Base-by-base conservation (phyloP, 2,888 invertebrate genomes). In the Andrena bicolor region DNA sequence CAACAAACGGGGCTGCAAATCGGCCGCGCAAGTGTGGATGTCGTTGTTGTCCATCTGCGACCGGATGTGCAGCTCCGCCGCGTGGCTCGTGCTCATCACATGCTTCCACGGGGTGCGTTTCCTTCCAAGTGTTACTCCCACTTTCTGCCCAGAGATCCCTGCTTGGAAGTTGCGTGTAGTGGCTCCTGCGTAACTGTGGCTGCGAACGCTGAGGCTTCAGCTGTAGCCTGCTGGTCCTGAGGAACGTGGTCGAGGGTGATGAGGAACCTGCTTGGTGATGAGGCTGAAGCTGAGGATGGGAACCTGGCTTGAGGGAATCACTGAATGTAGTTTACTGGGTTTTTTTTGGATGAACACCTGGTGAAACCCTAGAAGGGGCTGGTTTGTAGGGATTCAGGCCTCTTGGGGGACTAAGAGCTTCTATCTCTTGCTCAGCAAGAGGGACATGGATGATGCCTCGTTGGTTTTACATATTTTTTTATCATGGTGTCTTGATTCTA, bases 61-160 rank as follows among this genome's bases (percentile, higher is more conserved):
- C 78, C 86, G 87, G 87, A 90, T 90, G 83, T 89, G 90, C 82
- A 89, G 90, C 89, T 91, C 90, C 58, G 87, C 88, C 89, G 91
- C 91, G 86, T 92, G 91, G 92, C 87, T 92, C 88, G 85, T 91
- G 84, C 88, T 91, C 86, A 87, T 91, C 86, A 85, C 87, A 76
- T 89, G 89, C 76, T 84, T 89, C 58, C 85, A 84, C 80, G 84
- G 88, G 88, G 88, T 88, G 88, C 82, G 88, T 88, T 78, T 73
- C 13, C 66, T 32, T 64, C 51, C 13, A 10, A 20, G 65, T 60
- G 41, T 77, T 28, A 58, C n/a, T 32, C 16, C 23, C 26, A 48
- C 35, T 35, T 65, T 35, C 64, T 41, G 16, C 1, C 13, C 41
- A 13, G 41, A 41, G 41, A 41, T 16, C 41, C 41, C 41, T 41